A percentile compares a stretch with the other conserved stretches of the same genome.
Conservation (phyloP, 2,797 vertebrate species). For the Pangasius larnaudii region DNA sequence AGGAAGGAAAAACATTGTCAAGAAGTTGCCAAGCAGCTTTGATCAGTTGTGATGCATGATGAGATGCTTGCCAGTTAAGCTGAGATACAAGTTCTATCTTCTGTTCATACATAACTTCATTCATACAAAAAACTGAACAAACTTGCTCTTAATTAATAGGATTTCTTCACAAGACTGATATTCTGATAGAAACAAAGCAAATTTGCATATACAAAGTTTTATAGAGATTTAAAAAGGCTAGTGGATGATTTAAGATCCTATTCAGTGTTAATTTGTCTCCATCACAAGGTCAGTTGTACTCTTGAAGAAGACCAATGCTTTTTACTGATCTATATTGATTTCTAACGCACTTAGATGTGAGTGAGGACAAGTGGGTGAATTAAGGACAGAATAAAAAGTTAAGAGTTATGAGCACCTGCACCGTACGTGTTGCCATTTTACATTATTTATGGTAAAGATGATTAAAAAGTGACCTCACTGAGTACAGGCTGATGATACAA, state of each 20-base stretch:
- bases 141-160: neutral
- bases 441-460: constrained; percentile 35
- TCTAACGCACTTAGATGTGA: neutral
- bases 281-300: neutral
- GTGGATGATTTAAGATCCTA: neutral
- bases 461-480: constrained; percentile 37
- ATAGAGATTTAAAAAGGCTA: neutral
- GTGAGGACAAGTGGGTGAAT: constrained; percentile 12
- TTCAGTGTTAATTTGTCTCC: neutral
- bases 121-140: neutral
- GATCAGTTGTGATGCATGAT: neutral
- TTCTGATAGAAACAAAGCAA: neutral
- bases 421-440: constrained; percentile 24
- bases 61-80: neutral
- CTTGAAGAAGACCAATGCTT: neutral
- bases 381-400: constrained; percentile 34
- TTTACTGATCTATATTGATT: constrained; percentile 21
- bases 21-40: neutral
- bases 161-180: neutral
- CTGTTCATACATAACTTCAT: neutral
- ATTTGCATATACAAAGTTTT: neutral
- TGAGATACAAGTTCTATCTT: neutral
- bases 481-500: neutral
- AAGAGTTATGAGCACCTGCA: constrained; percentile 13
- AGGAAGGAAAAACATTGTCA: neutral